Evolutionary conservation across 2,797 vertebrate species (phyloP).

Genomic region (Chanos chanos): DNA sequence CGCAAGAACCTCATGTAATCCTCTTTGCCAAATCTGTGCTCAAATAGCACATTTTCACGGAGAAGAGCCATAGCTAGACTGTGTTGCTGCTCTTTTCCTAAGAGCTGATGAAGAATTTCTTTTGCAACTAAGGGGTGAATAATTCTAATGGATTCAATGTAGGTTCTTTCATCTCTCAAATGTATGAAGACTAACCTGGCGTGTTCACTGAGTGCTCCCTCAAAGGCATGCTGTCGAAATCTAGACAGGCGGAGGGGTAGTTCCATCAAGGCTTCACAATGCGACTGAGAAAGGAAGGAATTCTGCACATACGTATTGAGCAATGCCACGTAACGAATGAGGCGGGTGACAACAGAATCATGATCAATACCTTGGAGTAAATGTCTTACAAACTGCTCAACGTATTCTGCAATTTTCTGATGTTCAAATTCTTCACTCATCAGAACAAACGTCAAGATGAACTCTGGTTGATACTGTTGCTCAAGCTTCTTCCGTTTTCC

Average conservation of each 20-base stretch:
- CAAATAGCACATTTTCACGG: constrained; percentile 64
- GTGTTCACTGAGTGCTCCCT: constrained; percentile 65
- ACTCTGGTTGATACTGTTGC: constrained; percentile 52
- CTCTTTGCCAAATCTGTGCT: constrained; percentile 75
- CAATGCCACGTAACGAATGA: constrained; percentile 77
- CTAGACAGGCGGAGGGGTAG: constrained; percentile 51
- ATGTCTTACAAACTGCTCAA: constrained; percentile 68
- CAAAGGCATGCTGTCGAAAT: constrained; percentile 64
- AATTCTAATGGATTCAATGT: constrained; percentile 73
- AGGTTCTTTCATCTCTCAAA: constrained; percentile 70
- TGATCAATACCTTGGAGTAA: constrained; percentile 70
- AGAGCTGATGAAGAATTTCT: constrained; percentile 77
- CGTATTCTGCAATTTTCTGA: constrained; percentile 47
- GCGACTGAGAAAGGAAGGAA: constrained; percentile 77
- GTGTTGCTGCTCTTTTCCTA: constrained; percentile 56
- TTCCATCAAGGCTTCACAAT: constrained; percentile 75
- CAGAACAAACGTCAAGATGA: constrained; percentile 79
- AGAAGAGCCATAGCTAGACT: constrained; percentile 75
- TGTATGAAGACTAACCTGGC: constrained; percentile 78
- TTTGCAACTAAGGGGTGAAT: constrained; percentile 79
- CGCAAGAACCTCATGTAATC: constrained; percentile 71
- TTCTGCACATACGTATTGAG: constrained; percentile 79
- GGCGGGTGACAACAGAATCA: constrained; percentile 54
- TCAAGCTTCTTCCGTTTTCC: constrained; percentile 62
- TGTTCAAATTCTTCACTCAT: constrained; percentile 75